Percentiles rank a stretch among this genome's conserved stretches.
Conservation (phyloP, 1,140 invertebrate genomes). For the Drosophila paulistorum region DNA sequence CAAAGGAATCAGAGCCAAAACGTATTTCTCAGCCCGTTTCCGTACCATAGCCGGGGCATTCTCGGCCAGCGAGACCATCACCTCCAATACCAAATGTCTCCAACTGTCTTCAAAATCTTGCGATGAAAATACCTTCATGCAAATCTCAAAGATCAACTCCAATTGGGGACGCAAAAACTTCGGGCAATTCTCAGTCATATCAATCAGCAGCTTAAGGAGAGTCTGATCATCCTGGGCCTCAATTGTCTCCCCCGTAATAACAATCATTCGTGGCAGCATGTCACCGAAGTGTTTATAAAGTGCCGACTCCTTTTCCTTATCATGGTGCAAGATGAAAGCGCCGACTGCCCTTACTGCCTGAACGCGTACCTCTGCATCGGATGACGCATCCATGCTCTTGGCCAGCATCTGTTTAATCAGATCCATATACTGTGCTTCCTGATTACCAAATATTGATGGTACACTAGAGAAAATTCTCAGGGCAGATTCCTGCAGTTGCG, state of each 20-base stretch:
- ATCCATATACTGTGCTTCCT: conserved; percentile 95
- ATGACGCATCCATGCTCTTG: conserved; percentile 89
- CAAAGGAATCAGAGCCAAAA: conserved; percentile 90
- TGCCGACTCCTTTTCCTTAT: conserved; percentile 92
- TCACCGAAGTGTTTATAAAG: conserved; percentile 95
- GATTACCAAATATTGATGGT: conserved; percentile 98
- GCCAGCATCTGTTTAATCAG: conserved; percentile 97
- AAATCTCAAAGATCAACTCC: conserved; percentile 94
- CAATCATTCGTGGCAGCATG: conserved; percentile 90
- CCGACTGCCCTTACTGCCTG: conserved; percentile 93
- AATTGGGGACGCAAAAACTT: conserved; percentile 95
- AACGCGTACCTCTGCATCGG: conserved; percentile 89
- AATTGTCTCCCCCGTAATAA: conserved; percentile 87
- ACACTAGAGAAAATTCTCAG: conserved; percentile 97
- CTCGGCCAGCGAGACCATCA: conserved; percentile 97
- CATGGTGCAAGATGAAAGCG: conserved; percentile 95
- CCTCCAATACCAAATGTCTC: conserved; percentile 96
- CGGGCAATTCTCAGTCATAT: conserved; percentile 95
- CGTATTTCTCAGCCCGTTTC: conserved; percentile 92
- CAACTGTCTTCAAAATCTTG: conserved; percentile 91
- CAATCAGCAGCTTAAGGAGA: conserved; percentile 95
- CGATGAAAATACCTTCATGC: conserved; percentile 93
- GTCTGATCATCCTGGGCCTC: conserved; percentile 94
- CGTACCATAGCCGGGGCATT: conserved; percentile 97
- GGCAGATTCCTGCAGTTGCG: conserved; percentile 95